Evolutionary conservation across 1,140 invertebrate genomes (phyloP), one percentile per base, ranked within the genome.

Genomic region (Ectropis grisescens): DNA sequence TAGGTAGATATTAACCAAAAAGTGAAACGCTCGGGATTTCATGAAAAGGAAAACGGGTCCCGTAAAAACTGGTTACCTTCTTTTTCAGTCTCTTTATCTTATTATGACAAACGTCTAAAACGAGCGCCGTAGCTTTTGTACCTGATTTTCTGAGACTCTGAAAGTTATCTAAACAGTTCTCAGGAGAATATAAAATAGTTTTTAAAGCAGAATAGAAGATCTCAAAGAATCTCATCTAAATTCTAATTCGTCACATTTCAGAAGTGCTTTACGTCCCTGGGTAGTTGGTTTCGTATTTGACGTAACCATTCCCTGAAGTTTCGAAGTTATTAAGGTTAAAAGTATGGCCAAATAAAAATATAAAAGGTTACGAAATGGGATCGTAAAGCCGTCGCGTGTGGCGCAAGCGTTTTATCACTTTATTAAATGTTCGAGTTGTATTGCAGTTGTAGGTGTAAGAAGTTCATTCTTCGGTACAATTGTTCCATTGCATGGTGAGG

Each of bases 301-400:
- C n/a, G n/a, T n/a, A n/a, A n/a, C n/a, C 26, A 45, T 45, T 45
- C 25, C 29, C 30, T 22, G 33, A 45, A 45, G 42, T 39, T 39
- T 29, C 37, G 39, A 39, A 30, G 38, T 40, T 39, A 41, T 47
- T 47, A 39, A 36, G 40, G 33, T 48, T 39, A 42, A 42, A 47
- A 42, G 37, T 38, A 39, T 26, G 27, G 16, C 27, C 22, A 37
- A 33, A 46, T 26, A 44, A 16, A 32, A 31, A 33, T 40, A 36
- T 29, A 48, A n/a, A 61, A 42, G 27, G 24, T 35, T 52, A 37
- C 35, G 38, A 50, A 45, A 56, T 53, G 38, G 56, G 62, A 62
- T 64, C 54, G 50, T 60, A 71, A 69, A 65, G 51, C 56, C 50
- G 58, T 72, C 58, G 68, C 65, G 62, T 72, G 68, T 61, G 47